phyloP scores from a whole-genome alignment of 2,113 vertebrate species.

The Zosterops hypoxanthus region DNA sequence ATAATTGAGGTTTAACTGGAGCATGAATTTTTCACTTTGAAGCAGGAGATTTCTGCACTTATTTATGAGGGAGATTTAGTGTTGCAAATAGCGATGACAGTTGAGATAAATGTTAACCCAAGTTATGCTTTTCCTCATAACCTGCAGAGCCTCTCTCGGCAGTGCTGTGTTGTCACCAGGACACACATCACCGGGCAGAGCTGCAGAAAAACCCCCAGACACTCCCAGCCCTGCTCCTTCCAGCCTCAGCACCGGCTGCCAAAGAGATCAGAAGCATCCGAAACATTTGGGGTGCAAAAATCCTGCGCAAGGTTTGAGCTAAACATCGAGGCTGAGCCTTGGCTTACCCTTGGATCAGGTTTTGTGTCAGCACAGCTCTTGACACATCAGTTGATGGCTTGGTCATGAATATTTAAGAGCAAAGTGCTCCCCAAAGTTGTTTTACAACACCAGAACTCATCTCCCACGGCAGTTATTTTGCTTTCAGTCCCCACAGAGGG shows the following conservation, averaged over 20 bases:
- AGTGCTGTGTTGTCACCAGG: background rate
- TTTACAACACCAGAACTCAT: background rate
- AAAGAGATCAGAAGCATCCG: background rate
- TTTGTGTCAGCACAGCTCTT: background rate
- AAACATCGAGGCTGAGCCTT: background rate
- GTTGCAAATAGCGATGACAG: conserved; percentile 46
- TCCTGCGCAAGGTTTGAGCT: background rate
- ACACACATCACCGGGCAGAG: background rate
- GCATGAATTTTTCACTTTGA: conserved; percentile 24
- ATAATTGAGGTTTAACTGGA: conserved; percentile 57
- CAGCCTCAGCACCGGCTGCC: background rate
- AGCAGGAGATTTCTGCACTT: conserved; percentile 40
- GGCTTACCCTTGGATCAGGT: background rate
- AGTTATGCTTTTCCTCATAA: background rate
- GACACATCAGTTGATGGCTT: background rate
- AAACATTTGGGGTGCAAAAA: background rate
- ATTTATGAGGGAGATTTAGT: conserved; percentile 58
- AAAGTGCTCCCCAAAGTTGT: background rate
- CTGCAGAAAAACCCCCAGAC: background rate
- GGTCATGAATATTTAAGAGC: background rate
- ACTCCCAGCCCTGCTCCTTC: background rate
- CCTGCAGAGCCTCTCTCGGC: background rate
- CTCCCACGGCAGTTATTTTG: background rate
- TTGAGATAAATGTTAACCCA: conserved; percentile 49
- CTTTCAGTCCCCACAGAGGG: background rate